Percentiles rank a stretch among this genome's conserved stretches.
phyloP scores from a whole-genome alignment of 2,113 vertebrate genomes.

The Austrofundulus limnaeus region DNA sequence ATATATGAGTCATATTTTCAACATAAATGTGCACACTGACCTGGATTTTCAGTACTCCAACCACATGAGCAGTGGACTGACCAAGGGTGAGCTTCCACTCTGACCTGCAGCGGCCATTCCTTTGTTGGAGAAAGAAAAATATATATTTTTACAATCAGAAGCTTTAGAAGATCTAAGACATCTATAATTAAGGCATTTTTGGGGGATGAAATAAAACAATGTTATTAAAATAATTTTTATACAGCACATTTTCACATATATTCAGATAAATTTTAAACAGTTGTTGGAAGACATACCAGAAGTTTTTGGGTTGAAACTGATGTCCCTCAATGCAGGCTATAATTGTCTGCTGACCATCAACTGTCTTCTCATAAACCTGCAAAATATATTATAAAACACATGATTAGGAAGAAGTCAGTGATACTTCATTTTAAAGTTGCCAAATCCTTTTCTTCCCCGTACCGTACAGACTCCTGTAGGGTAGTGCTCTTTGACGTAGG shows the following conservation, averaged over 20 bases:
- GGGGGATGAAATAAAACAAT: too few species aligned
- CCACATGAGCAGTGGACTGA: constrained; percentile 93
- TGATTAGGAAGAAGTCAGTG: neutral
- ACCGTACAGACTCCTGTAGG: constrained; percentile 94
- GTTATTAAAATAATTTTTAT: too few species aligned
- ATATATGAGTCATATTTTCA: neutral
- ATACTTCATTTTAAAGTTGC: neutral
- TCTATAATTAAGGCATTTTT: too few species aligned
- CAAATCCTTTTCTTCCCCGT: constrained; percentile 42
- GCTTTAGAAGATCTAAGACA: neutral
- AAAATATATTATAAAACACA: constrained; percentile 16
- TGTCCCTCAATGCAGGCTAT: constrained; percentile 98
- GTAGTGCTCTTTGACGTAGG: constrained; percentile 97
- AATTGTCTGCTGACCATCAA: constrained; percentile 96
- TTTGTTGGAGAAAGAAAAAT: constrained; percentile 58
- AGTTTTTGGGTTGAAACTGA: constrained; percentile 99
- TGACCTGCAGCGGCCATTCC: constrained; percentile 98
- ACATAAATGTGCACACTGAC: constrained; percentile 59
- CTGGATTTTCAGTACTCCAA: constrained; percentile 99
- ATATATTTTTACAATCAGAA: constrained; percentile 1
- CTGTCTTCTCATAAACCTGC: constrained; percentile 96
- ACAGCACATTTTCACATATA: neutral
- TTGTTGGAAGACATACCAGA: constrained; percentile 81
- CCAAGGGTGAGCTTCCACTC: constrained; percentile 98
- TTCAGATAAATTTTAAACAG: neutral